Base-by-base conservation (phyloP, 2,113 vertebrate species). In the Podarcis raffonei region DNA sequence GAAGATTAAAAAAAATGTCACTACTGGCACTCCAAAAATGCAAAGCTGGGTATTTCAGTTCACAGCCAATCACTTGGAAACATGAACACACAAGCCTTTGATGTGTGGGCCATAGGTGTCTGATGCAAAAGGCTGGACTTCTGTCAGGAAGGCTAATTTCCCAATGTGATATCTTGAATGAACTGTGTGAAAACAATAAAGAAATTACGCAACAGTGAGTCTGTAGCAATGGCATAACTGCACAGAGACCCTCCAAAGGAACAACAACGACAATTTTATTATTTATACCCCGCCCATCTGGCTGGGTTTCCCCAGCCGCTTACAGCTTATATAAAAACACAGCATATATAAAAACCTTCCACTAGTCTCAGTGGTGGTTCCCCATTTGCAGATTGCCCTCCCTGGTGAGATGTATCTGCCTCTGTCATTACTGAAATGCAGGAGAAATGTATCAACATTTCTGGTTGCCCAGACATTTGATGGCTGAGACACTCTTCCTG, bases 11-110 rank as follows among this genome's bases (percentile, higher is more conserved):
- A 53, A 39, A 75, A 82, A 82, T 7, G 20, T 42, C 39, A 59
- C 22, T 27, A 30, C 22, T 76, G 69, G 69, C 35, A 75, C 27
- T 65, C 71, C 11, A 62, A 25, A 65, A 82, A 88, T 66, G 57
- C 79, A 87, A 75, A 32, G 37, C 37, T 76, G 18, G 30, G 78
- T 30, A 35, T 13, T 75, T 87, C 13, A 53, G 59, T 88, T 88
- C 57, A 62, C 53, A 88, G 53, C 87, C 57, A 62, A 75, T 75
- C 86, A 42, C 57, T 65, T 65, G 37, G 80, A 76, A 88, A 83
- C 35, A 83, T 30, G 35, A 48, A 42, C 35, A 42, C 16, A 39
- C 35, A 82, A 65, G 30, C 71, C n/a, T 88, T 66, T 75, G 7
- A 32, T 15, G 18, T 16, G 15, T 9, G 18, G 6, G 79, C 80